These are phyloP conservation scores for Ophion obscuratus DNA, from an alignment of 2,888 invertebrate genomes.

Conservation along the genomic window DNA sequence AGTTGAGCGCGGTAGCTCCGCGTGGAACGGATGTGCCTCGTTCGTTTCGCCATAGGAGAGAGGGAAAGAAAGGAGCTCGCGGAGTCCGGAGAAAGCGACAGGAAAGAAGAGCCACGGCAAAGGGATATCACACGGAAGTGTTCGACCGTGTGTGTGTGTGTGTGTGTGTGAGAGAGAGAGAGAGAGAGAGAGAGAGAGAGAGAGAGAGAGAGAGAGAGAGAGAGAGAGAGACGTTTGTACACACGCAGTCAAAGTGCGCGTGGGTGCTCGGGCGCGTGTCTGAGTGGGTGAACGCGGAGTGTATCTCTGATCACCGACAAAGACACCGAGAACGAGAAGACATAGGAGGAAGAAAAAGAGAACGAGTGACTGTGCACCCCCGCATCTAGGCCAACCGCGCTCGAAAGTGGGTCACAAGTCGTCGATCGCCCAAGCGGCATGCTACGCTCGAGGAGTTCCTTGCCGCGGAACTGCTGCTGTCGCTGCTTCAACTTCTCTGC, in stretches of 20 bases:
- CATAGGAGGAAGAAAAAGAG: slow-evolving; percentile 58
- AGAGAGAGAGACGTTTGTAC: not conserved
- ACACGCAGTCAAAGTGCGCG: not conserved
- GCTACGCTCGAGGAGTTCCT: slow-evolving; percentile 67
- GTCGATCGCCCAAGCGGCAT: slow-evolving; percentile 76
- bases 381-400: slow-evolving; percentile 80
- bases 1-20: slow-evolving; percentile 30
- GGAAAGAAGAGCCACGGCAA: slow-evolving; percentile 58
- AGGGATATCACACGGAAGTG: slow-evolving; percentile 31
- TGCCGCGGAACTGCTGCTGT: slow-evolving; percentile 67
- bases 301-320: slow-evolving; percentile 56
- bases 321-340: slow-evolving; percentile 55
- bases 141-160: slow-evolving; percentile 10
- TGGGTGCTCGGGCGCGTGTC: not conserved
- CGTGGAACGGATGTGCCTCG: slow-evolving; percentile 57
- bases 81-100: slow-evolving; percentile 61
- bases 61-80: slow-evolving; percentile 67
- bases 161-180: too few relatives aligned
- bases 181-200: too few relatives aligned
- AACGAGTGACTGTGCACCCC: slow-evolving; percentile 75
- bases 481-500: slow-evolving; percentile 38
- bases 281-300: slow-evolving; percentile 28
- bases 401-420: slow-evolving; percentile 81
- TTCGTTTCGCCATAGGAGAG: slow-evolving; percentile 39
- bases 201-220: too few relatives aligned